Conservation (phyloP, 2,888 invertebrate genomes). For the Silvanus unidentatus region DNA sequence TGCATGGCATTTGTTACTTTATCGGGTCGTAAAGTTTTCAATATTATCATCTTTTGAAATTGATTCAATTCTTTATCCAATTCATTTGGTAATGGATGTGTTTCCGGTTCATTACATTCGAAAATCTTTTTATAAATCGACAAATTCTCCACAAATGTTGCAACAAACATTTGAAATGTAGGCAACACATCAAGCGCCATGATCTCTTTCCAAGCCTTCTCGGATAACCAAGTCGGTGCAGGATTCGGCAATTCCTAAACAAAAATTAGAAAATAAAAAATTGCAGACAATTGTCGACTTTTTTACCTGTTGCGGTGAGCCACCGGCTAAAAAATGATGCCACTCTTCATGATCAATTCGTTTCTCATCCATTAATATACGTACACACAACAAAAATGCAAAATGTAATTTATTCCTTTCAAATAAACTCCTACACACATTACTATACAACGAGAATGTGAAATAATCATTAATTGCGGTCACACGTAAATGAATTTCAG, state of each 20-base stretch:
- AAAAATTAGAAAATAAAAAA: background rate
- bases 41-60: slow-evolving; percentile 72
- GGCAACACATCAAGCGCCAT: slow-evolving; percentile 63
- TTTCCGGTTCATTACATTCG: slow-evolving; percentile 64
- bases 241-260: slow-evolving; percentile 60
- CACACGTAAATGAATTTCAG: slow-evolving; percentile 68
- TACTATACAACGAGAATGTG: slow-evolving; percentile 75
- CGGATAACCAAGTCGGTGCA: slow-evolving; percentile 72
- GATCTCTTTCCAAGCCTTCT: slow-evolving; percentile 75
- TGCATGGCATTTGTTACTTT: slow-evolving; percentile 77
- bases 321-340: slow-evolving; percentile 71
- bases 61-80: slow-evolving; percentile 58
- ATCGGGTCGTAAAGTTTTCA: slow-evolving; percentile 78
- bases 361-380: slow-evolving; percentile 59
- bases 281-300: background rate
- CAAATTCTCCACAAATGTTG: slow-evolving; percentile 52
- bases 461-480: slow-evolving; percentile 74
- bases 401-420: slow-evolving; percentile 85
- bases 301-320: slow-evolving; percentile 53
- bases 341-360: slow-evolving; percentile 61
- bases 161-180: slow-evolving; percentile 57
- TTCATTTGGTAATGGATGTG: slow-evolving; percentile 59
- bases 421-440: slow-evolving; percentile 85
- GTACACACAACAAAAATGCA: slow-evolving; percentile 66
- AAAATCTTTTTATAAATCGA: slow-evolving; percentile 58